A percentile compares a stretch with the other conserved stretches of the same genome.
phyloP scores from a whole-genome alignment of 2,888 invertebrate species.

The Podotricha telesiphe region DNA sequence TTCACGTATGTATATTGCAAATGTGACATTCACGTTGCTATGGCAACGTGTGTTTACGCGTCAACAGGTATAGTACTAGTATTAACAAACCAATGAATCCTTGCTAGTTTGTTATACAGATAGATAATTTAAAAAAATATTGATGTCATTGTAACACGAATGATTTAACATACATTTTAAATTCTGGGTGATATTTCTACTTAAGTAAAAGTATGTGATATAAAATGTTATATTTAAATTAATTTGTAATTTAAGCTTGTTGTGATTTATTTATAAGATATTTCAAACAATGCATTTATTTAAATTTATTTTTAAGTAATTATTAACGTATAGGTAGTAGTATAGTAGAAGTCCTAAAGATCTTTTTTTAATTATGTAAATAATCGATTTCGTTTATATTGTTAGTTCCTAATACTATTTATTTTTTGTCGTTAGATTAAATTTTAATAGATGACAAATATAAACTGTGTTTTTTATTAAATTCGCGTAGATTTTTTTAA shows the following conservation, averaged over 20 bases:
- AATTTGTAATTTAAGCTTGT: constrained; percentile 28
- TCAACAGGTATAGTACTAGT: too few species aligned
- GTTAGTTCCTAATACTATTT: background rate
- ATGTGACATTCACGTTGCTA: too few species aligned
- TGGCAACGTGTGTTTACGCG: too few species aligned
- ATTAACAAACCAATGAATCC: too few species aligned
- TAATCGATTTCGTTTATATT: background rate
- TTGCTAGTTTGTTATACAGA: background rate
- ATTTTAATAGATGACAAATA: background rate
- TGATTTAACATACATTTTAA: too few species aligned
- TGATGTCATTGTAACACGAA: background rate
- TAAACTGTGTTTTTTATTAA: background rate
- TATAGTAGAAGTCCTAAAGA: background rate
- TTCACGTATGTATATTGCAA: too few species aligned
- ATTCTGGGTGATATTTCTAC: constrained; percentile 29
- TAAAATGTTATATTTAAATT: constrained; percentile 20
- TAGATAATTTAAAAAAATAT: too few species aligned
- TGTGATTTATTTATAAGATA: constrained; percentile 40
- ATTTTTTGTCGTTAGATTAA: constrained; percentile 6
- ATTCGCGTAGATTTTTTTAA: background rate
- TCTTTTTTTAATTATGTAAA: background rate
- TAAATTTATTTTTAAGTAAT: constrained; percentile 6
- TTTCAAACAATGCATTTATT: constrained; percentile 21
- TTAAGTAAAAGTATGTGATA: constrained; percentile 41
- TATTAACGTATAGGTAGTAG: background rate